These are phyloP conservation scores for Pangasius larnaudii DNA, from an alignment of 2,797 vertebrate species.

Conservation along the genomic window DNA sequence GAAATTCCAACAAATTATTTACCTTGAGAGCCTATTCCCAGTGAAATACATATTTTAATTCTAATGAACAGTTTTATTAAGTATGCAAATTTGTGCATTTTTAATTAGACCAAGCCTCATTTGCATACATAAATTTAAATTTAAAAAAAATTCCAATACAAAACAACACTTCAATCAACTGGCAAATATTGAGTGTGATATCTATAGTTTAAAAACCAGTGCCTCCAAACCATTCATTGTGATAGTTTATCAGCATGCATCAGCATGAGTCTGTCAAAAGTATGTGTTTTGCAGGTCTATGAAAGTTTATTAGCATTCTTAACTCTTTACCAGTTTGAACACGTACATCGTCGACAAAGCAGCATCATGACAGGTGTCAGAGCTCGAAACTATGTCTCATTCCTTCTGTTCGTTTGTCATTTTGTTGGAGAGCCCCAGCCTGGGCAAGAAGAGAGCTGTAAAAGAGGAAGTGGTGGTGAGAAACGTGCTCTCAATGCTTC, in stretches of 20 bases:
- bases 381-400: neutral
- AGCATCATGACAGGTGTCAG: conserved; percentile 34
- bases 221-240: neutral
- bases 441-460: conserved; percentile 43
- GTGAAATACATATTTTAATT: neutral
- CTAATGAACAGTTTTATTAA: neutral
- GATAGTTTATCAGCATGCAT: neutral
- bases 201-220: neutral
- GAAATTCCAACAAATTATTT: neutral
- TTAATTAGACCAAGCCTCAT: neutral
- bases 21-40: neutral
- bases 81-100: neutral
- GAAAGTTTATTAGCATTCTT: conserved; percentile 1
- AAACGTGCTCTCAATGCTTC: conserved; percentile 64
- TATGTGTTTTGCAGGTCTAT: conserved; percentile 6
- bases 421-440: conserved; percentile 35
- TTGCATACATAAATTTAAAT: neutral
- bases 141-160: neutral
- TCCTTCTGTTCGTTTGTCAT: conserved; percentile 19
- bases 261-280: neutral
- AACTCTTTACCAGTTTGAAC: conserved; percentile 45
- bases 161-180: neutral
- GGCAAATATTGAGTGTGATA: neutral
- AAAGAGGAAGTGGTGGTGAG: conserved; percentile 66
- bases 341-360: conserved; percentile 34